Percentiles rank a stretch among this genome's conserved stretches.
Evolutionary conservation across 2,888 invertebrate genomes (phyloP).

Genomic region (Petrolisthes manimaculis): DNA sequence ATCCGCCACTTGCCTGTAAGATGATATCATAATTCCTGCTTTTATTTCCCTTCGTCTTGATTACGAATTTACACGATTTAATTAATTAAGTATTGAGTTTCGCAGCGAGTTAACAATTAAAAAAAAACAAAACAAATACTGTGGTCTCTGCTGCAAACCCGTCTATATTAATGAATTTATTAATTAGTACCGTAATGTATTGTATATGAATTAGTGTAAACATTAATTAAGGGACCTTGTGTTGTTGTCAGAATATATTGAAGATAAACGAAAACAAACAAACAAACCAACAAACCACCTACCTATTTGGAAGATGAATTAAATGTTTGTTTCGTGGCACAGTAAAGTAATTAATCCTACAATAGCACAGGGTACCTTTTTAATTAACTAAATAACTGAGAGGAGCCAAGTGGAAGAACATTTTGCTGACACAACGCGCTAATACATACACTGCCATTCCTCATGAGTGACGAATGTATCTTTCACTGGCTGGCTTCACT

Average conservation of each 20-base stretch:
- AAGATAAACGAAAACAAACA: no score
- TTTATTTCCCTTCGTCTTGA: constrained; percentile 21
- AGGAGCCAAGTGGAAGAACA: constrained; percentile 61
- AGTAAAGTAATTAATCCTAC: no score
- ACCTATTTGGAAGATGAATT: no score
- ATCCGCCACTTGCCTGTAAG: constrained; percentile 46
- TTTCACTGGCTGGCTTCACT: constrained; percentile 62
- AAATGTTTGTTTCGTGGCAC: no score
- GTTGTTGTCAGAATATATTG: no score
- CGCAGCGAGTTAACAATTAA: constrained; percentile 26
- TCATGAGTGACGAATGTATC: constrained; percentile 50
- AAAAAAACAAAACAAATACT: neutral
- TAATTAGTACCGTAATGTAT: neutral
- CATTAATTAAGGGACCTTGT: neutral
- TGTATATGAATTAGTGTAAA: constrained; percentile 37
- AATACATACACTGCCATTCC: constrained; percentile 60
- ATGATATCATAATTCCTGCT: constrained; percentile 36
- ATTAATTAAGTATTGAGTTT: constrained; percentile 37
- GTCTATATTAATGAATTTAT: no score
- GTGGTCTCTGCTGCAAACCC: neutral
- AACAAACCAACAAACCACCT: no score
- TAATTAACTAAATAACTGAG: constrained; percentile 32
- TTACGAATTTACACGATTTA: constrained; percentile 38
- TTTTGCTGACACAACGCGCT: constrained; percentile 60
- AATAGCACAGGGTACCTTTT: no score